A percentile compares a stretch with the other conserved stretches of the same genome.
Conservation (phyloP, 2,888 invertebrate genomes). For the Drosophila tanythrix region DNA sequence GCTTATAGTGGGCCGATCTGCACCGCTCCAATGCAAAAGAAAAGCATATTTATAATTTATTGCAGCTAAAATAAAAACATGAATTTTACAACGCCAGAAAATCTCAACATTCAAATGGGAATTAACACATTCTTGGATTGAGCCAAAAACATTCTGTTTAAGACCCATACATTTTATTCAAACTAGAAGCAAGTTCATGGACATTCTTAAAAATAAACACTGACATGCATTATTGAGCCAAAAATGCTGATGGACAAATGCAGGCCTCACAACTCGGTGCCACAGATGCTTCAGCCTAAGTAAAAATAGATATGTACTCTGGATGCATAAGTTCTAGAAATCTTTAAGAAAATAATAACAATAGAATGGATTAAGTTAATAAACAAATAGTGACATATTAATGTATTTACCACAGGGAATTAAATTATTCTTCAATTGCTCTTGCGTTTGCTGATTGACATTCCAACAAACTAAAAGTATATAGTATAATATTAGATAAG, state of each 20-base stretch:
- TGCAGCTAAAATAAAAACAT: background rate
- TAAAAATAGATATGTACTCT: slow-evolving; percentile 6
- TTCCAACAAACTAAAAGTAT: background rate
- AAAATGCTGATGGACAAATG: background rate
- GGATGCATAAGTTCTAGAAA: background rate
- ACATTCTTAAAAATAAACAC: background rate
- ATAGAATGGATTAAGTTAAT: background rate
- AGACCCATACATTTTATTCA: background rate
- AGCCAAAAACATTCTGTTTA: background rate
- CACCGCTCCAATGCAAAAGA: background rate
- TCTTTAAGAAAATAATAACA: background rate
- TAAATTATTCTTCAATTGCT: background rate
- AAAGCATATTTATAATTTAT: background rate
- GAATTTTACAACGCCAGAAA: background rate
- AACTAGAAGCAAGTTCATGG: background rate
- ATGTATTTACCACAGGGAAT: slow-evolving; percentile 8
- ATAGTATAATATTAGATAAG: background rate
- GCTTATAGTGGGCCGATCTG: background rate
- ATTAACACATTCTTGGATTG: background rate
- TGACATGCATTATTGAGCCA: background rate
- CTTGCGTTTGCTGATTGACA: background rate
- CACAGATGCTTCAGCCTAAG: background rate
- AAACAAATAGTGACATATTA: too few species aligned
- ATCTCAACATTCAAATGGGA: background rate
- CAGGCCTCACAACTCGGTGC: background rate